phyloP scores from a whole-genome alignment of 2,888 invertebrate genomes.

The Hemaris fuciformis region DNA sequence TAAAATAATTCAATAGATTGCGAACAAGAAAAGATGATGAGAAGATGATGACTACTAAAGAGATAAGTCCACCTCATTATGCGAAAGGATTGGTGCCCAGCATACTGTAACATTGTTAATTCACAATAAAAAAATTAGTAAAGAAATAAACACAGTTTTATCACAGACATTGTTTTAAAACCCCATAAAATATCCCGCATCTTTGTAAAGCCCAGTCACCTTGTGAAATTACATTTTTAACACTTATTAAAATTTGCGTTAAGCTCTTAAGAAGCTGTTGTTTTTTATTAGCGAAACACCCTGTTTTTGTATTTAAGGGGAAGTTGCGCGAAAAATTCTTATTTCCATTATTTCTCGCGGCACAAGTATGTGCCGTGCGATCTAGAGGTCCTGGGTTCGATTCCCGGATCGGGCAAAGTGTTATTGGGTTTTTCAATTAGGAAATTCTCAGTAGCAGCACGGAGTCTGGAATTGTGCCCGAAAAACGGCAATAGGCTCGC shows the following conservation, averaged over 20 bases:
- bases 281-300: conserved; percentile 22
- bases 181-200: conserved; percentile 9
- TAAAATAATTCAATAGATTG: no score
- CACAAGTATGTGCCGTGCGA: no score
- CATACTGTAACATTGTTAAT: neutral
- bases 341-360: neutral
- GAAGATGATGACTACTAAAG: no score
- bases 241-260: conserved; percentile 31
- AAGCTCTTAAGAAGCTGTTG: conserved; percentile 23
- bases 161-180: conserved; percentile 7
- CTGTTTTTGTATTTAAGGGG: conserved; percentile 21
- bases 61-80: no score
- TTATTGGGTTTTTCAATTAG: no score
- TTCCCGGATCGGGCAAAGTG: no score
- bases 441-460: no score
- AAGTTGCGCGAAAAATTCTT: neutral
- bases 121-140: neutral
- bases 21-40: no score
- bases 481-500: no score
- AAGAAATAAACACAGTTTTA: conserved; percentile 10
- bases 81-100: neutral
- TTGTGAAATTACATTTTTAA: conserved; percentile 14
- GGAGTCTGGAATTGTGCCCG: no score
- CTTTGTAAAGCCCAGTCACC: neutral
- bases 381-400: no score